These are phyloP conservation scores for Ennomos erosarius DNA, from an alignment of 2,888 invertebrate genomes.

Conservation along the genomic window DNA sequence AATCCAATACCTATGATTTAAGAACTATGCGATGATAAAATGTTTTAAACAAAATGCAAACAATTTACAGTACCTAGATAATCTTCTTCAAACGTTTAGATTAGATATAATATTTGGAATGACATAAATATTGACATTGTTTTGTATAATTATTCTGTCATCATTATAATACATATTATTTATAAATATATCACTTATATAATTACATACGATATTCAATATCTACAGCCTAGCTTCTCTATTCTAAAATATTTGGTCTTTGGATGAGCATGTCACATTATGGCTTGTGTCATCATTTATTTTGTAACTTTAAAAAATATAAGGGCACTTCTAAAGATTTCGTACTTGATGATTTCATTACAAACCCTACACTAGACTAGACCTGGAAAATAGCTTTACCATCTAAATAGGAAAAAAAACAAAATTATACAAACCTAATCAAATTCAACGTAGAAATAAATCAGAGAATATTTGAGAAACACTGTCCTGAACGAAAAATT, in stretches of 20 bases:
- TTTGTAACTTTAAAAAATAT: slow-evolving; percentile 77
- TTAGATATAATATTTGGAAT: slow-evolving; percentile 53
- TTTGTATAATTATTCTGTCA: slow-evolving; percentile 51
- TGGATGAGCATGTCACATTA: slow-evolving; percentile 83
- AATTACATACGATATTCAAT: slow-evolving; percentile 61
- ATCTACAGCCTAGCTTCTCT: slow-evolving; percentile 76
- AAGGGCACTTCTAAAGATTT: slow-evolving; percentile 81
- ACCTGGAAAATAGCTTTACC: slow-evolving; percentile 66
- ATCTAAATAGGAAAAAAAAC: slow-evolving; percentile 58
- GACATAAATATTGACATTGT: slow-evolving; percentile 60
- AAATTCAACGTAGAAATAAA: slow-evolving; percentile 60
- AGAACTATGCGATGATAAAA: slow-evolving; percentile 53
- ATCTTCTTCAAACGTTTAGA: slow-evolving; percentile 48
- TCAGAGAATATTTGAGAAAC: slow-evolving; percentile 75
- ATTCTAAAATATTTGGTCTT: slow-evolving; percentile 83
- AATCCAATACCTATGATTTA: slow-evolving; percentile 54
- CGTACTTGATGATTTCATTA: slow-evolving; percentile 67
- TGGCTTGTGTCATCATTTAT: slow-evolving; percentile 72
- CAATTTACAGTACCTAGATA: slow-evolving; percentile 46
- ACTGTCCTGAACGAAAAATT: slow-evolving; percentile 69
- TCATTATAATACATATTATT: slow-evolving; percentile 44
- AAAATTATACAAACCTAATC: slow-evolving; percentile 69
- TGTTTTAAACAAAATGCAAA: slow-evolving; percentile 54
- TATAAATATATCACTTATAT: slow-evolving; percentile 63
- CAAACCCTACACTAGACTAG: slow-evolving; percentile 78